Evolutionary conservation across 2,888 invertebrate genomes (phyloP), one percentile per base, ranked within the genome.

Genomic region (Eupeodes luniger): DNA sequence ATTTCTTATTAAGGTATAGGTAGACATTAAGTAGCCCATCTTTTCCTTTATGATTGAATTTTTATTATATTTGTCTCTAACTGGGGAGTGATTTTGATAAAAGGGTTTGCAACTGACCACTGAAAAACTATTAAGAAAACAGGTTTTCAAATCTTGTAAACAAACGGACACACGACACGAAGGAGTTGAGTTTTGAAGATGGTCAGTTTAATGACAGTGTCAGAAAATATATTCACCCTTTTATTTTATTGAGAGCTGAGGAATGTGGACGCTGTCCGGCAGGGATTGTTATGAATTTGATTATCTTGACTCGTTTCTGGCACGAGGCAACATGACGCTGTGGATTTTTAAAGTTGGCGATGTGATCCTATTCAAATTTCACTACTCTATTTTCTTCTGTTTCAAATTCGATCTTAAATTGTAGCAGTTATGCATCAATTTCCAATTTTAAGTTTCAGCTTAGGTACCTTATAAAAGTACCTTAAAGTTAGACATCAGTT

Each of bases 21-120:
- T 11, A 84, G 66, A 81, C 80, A 72, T 44, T 40, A 51, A 14
- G 36, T 62, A 77, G 67, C 49, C 74, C 67, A 69, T 79, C 53
- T 77, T 49, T 72, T 84, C 51, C 27, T 66, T 67, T 19, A 47
- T 59, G 7, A 40, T 16, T 49, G 40, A 10, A n/a, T 51, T 51
- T 27, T 49, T 57, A 40, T 53, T 12, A 40, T 27, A 2, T 19
- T 44, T 34, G 67, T 47, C 51, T 61, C 27, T 27, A 16, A 2
- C 7, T 27, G 0, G 27, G 57, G 47, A 47, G 19, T 57, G 44
- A 57, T 19, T 57, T 9, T 59, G 19, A 44, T 57, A 4, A 72
- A 47, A 44, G 55, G 55, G 70, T 55, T 55, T n/a, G n/a, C 44
- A 59, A 47, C 57, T 70, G 70, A 70, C 70, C 70, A 57, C 11